These are phyloP conservation scores for Galleria mellonella DNA, from an alignment of 1,140 invertebrate genomes.

Conservation along the genomic window DNA sequence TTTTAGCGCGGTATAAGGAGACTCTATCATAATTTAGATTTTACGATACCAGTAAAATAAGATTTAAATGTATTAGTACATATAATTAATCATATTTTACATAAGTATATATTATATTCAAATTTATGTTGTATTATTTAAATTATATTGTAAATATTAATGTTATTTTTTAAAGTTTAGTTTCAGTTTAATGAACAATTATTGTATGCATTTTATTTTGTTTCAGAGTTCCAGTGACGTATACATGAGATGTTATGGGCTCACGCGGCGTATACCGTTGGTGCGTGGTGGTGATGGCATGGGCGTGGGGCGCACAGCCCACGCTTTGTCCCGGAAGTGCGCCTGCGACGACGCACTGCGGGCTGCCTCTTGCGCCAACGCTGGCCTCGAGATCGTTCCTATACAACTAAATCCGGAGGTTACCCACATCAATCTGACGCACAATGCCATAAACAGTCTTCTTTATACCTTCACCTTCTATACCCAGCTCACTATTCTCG, in stretches of 20 bases:
- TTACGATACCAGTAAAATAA: conserved; percentile 56
- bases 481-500: conserved; percentile 83
- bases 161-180: background rate
- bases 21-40: conserved; percentile 24
- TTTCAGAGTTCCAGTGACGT: conserved; percentile 49
- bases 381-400: conserved; percentile 87
- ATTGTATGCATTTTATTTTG: conserved; percentile 18
- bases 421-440: conserved; percentile 83
- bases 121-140: no score
- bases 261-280: conserved; percentile 62
- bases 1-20: conserved; percentile 19
- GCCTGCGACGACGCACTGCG: conserved; percentile 86
- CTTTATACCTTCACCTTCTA: conserved; percentile 86
- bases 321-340: conserved; percentile 88
- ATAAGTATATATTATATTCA: no score
- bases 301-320: conserved; percentile 53
- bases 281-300: conserved; percentile 60
- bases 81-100: no score
- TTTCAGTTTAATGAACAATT: background rate
- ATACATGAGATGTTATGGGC: conserved; percentile 73
- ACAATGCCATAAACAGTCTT: conserved; percentile 83
- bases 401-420: conserved; percentile 92
- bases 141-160: no score
- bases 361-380: conserved; percentile 82
- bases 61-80: no score